Percentiles rank a stretch among this genome's conserved stretches.
Conservation (phyloP, 2,888 invertebrate species). For the Sthenelais limicola region DNA sequence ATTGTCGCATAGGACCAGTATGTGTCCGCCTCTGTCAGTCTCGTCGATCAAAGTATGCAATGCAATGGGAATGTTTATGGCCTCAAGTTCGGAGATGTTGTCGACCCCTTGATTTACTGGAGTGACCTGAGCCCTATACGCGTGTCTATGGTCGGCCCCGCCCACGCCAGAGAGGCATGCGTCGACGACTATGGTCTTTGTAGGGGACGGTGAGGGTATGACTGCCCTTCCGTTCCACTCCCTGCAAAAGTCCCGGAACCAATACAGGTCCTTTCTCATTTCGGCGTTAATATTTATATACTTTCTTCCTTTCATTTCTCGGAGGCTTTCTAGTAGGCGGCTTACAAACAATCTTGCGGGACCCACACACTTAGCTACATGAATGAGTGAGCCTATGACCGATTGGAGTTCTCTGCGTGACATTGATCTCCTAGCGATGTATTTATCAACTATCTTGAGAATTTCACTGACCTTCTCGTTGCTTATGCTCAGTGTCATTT, state of each 20-base stretch:
- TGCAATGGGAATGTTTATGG: background rate
- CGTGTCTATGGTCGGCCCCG: background rate
- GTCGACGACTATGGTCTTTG: background rate
- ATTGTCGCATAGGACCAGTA: slow-evolving; percentile 10
- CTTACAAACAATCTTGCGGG: background rate
- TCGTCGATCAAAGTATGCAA: background rate
- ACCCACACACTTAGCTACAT: background rate
- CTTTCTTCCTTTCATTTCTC: background rate
- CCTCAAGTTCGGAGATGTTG: slow-evolving; percentile 3
- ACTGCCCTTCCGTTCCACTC: background rate
- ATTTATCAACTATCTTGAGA: too few species aligned
- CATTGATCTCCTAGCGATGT: too few species aligned
- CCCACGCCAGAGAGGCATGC: slow-evolving; percentile 4
- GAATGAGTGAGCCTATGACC: background rate
- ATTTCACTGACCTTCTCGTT: too few species aligned
- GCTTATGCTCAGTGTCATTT: too few species aligned
- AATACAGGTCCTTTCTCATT: background rate
- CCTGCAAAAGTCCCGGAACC: background rate
- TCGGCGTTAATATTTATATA: background rate
- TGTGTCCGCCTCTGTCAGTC: background rate
- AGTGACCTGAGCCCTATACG: background rate
- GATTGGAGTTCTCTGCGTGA: background rate
- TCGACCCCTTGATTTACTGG: background rate
- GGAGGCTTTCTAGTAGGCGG: background rate
- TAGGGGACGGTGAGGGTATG: background rate